These are phyloP conservation scores for Halyomorpha halys DNA, from an alignment of 1,140 invertebrate genomes.

Conservation along the genomic window DNA sequence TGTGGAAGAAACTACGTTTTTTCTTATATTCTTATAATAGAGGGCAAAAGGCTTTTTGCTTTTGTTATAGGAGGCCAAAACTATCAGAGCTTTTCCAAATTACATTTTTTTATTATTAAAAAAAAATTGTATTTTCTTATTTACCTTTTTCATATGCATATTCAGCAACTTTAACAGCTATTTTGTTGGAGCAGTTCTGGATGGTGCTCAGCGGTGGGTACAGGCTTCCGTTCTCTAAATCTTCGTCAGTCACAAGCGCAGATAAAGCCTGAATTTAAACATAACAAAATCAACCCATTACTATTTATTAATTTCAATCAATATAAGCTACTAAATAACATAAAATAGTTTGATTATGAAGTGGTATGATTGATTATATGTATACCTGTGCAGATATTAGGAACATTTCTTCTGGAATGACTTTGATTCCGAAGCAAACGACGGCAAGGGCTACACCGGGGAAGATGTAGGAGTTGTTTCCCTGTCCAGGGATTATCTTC, in stretches of 20 bases:
- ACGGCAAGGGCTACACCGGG: slow-evolving; percentile 84
- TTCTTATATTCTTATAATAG: too few species aligned
- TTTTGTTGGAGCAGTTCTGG: slow-evolving; percentile 74
- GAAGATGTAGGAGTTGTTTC: slow-evolving; percentile 96
- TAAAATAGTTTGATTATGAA: background rate
- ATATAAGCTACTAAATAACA: background rate
- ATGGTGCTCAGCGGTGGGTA: slow-evolving; percentile 90
- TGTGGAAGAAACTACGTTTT: too few species aligned
- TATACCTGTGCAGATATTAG: slow-evolving; percentile 70
- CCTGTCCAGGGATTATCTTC: slow-evolving; percentile 76
- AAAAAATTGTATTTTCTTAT: background rate
- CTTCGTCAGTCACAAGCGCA: slow-evolving; percentile 66
- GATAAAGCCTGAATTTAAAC: slow-evolving; percentile 47
- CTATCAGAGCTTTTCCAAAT: too few species aligned
- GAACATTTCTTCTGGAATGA: slow-evolving; percentile 81
- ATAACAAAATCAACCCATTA: background rate
- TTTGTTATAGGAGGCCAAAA: too few species aligned
- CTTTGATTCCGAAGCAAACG: slow-evolving; percentile 67
- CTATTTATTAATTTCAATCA: background rate
- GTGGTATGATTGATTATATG: too few species aligned
- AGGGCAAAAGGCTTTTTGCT: too few species aligned
- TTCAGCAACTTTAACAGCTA: slow-evolving; percentile 73
- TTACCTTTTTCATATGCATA: slow-evolving; percentile 78
- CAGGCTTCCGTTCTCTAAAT: slow-evolving; percentile 78
- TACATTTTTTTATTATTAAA: too few species aligned